Evolutionary conservation across 2,113 vertebrate species (phyloP).

Genomic region (Archilochus colubris): DNA sequence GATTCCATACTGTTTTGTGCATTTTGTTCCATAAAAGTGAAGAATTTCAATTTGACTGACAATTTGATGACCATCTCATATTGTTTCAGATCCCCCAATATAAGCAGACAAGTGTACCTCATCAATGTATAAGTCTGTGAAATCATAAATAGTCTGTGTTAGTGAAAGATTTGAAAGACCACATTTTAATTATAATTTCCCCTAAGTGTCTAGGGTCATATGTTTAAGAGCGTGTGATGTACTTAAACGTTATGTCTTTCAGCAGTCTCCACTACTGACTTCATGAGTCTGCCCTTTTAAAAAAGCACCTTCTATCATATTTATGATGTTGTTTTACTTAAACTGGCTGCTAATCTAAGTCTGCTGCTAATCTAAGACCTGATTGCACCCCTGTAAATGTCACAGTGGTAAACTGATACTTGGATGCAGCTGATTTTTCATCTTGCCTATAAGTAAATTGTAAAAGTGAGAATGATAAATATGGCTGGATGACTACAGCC

Average conservation of each 20-base stretch:
- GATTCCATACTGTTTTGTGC: background rate
- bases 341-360: slow-evolving; percentile 38
- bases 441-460: background rate
- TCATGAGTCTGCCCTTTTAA: slow-evolving; percentile 79
- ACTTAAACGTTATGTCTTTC: slow-evolving; percentile 70
- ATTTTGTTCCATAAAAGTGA: slow-evolving; percentile 67
- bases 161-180: slow-evolving; percentile 44
- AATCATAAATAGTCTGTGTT: slow-evolving; percentile 50
- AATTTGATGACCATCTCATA: slow-evolving; percentile 51
- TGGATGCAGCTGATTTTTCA: background rate
- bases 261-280: slow-evolving; percentile 76
- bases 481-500: background rate
- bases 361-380: slow-evolving; percentile 30
- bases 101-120: slow-evolving; percentile 18
- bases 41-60: slow-evolving; percentile 65
- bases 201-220: slow-evolving; percentile 57
- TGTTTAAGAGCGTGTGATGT: slow-evolving; percentile 69
- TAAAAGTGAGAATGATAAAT: background rate
- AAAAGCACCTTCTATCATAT: slow-evolving; percentile 74
- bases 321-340: slow-evolving; percentile 71
- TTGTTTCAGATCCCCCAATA: slow-evolving; percentile 47
- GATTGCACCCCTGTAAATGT: background rate
- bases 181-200: slow-evolving; percentile 69
- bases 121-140: background rate
- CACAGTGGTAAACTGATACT: background rate